Evolutionary conservation across 1,140 invertebrate species (phyloP).

Genomic region (Manduca sexta): DNA sequence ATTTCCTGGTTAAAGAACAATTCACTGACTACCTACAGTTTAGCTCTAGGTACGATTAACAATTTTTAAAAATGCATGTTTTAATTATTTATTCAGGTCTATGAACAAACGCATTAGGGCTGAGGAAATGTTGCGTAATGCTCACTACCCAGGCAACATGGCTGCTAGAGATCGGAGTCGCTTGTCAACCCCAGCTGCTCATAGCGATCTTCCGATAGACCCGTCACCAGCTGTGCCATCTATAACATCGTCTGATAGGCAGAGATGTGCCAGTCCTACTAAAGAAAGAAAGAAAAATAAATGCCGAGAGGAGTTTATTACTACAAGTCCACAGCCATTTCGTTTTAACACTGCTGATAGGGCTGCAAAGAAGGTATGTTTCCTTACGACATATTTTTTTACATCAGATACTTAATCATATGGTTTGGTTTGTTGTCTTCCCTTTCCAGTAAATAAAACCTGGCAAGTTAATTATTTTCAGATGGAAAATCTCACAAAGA

Average conservation of each 20-base stretch:
- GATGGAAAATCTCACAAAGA: slow-evolving; percentile 58
- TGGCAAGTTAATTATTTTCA: slow-evolving; percentile 19
- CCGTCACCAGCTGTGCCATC: slow-evolving; percentile 53
- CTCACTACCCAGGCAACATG: slow-evolving; percentile 81
- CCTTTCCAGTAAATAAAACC: no score
- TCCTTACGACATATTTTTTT: no score
- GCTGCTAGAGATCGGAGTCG: slow-evolving; percentile 75
- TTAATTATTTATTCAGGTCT: slow-evolving; percentile 57
- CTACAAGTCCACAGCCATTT: slow-evolving; percentile 72
- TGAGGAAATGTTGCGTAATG: slow-evolving; percentile 78
- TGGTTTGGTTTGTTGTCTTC: no score
- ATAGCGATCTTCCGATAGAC: slow-evolving; percentile 54
- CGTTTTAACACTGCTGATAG: slow-evolving; percentile 66
- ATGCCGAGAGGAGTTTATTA: slow-evolving; percentile 66
- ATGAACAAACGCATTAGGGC: slow-evolving; percentile 80
- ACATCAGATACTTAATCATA: no score
- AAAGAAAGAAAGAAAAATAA: slow-evolving; percentile 40
- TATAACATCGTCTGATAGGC: slow-evolving; percentile 40
- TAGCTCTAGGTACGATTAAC: no score
- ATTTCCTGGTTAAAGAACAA: no score
- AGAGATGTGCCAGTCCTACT: slow-evolving; percentile 37
- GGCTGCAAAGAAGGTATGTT: slow-evolving; percentile 53
- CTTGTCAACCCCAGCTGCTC: slow-evolving; percentile 51
- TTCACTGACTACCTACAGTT: no score
- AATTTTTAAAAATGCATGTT: background rate